Evolutionary conservation across 2,888 invertebrate species (phyloP), one percentile per base, ranked within the genome.

Genomic region (Melanotus villosus): DNA sequence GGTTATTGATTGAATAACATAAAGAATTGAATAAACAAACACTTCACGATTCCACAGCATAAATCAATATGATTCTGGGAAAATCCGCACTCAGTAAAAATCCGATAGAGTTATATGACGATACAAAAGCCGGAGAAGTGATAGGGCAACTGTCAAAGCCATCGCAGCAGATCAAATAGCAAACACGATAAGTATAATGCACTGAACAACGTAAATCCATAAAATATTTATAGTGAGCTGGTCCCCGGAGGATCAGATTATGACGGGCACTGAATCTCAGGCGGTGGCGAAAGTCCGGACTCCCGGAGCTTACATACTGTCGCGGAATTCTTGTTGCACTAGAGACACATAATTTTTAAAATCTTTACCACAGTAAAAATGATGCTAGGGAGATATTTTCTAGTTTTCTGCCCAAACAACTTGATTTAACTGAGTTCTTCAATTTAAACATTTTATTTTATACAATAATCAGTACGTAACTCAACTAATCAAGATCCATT

Each of bases 121-220:
- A 62, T 64, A 73, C 60, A 65, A 70, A 74, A 70, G 69, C 76
- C 62, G 73, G 41, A 59, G 70, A 75, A 77, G 77, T 76, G 78
- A 77, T 79, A 74, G 76, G 65, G 77, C 73, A 75, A 76, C 79
- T 76, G 74, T 74, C 76, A 75, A 72, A 74, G 75, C 75, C 74
- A 76, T 78, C 76, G 77, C 80, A 79, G 78, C 81, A 81, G 84
- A 83, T 84, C 82, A 83, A 84, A 83, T 81, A 81, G 80, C 83
- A 81, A 82, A 82, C 82, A 80, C 79, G 84, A 83, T 83, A 84
- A 84, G 84, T 83, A 84, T 84, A 84, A 84, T 84, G 84, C 84
- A 84, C 80, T 79, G 83, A 82, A 84, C 84, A 84, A 83, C 83
- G 83, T 84, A 84, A 84, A 84, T 84, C 84, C 83, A 84, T 84